These are phyloP conservation scores for Protosalanx chinensis DNA, from an alignment of 2,797 vertebrate genomes.

Conservation along the genomic window DNA sequence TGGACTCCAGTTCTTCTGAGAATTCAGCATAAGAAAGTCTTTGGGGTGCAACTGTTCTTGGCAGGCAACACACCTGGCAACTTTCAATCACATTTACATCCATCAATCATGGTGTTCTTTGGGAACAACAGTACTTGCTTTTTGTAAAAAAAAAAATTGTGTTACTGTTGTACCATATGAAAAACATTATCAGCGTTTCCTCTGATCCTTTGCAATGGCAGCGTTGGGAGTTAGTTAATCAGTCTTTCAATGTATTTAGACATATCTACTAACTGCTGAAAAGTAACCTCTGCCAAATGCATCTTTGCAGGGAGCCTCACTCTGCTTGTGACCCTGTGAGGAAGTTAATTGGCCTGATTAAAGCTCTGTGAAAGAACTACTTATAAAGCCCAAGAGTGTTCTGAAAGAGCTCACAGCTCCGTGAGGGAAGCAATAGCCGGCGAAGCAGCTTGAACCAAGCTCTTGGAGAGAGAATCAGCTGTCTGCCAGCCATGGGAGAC, in stretches of 20 bases:
- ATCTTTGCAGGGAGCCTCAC: slow-evolving; percentile 3
- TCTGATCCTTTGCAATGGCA: neutral
- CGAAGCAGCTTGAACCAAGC: slow-evolving; percentile 42
- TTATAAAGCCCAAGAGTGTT: slow-evolving; percentile 40
- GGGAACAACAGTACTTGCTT: too few relatives aligned
- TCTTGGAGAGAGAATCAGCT: slow-evolving; percentile 40
- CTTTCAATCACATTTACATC: too few relatives aligned
- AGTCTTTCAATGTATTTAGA: neutral
- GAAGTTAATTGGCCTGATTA: slow-evolving; percentile 37
- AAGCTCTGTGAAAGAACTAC: slow-evolving; percentile 51
- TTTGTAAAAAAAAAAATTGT: too few relatives aligned
- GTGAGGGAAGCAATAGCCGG: slow-evolving; percentile 29
- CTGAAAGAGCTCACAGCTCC: slow-evolving; percentile 51
- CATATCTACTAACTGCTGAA: neutral
- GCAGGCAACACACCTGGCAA: too few relatives aligned
- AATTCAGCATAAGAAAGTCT: too few relatives aligned
- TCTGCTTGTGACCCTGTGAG: slow-evolving; percentile 40
- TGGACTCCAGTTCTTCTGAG: neutral
- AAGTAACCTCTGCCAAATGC: neutral
- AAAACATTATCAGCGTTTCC: neutral
- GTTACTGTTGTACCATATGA: too few relatives aligned
- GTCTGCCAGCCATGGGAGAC: slow-evolving; percentile 60
- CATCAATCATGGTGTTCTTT: too few relatives aligned
- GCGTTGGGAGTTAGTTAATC: neutral
- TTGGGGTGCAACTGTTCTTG: too few relatives aligned